phyloP scores from a whole-genome alignment of 1,140 invertebrate species.

The Telenomus remus region DNA sequence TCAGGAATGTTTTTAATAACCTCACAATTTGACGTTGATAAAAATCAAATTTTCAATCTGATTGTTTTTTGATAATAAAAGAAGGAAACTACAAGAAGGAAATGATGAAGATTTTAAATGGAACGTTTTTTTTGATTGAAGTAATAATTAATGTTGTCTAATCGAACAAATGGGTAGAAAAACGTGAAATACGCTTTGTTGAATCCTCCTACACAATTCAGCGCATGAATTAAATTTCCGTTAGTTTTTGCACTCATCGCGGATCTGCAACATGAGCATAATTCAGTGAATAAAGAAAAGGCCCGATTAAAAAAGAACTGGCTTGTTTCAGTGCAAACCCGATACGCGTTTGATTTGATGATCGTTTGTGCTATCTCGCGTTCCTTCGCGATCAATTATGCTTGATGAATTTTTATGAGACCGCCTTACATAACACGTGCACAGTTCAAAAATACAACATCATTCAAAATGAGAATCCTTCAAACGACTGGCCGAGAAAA shows the following conservation, averaged over 20 bases:
- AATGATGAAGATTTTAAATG: too few species aligned
- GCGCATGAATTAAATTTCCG: slow-evolving; percentile 44
- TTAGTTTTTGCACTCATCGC: slow-evolving; percentile 43
- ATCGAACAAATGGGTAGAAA: slow-evolving; percentile 9
- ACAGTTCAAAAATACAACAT: background rate
- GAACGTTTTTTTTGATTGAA: too few species aligned
- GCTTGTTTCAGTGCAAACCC: too few species aligned
- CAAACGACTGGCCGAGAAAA: too few species aligned
- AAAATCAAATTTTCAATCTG: too few species aligned
- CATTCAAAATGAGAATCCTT: background rate
- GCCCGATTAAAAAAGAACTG: slow-evolving; percentile 24
- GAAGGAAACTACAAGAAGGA: too few species aligned
- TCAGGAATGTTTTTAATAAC: background rate
- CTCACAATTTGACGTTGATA: too few species aligned
- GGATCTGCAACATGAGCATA: slow-evolving; percentile 20
- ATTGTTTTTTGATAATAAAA: too few species aligned
- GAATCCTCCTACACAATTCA: slow-evolving; percentile 13
- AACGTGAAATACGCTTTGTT: slow-evolving; percentile 21
- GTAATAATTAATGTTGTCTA: too few species aligned
- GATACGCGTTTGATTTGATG: slow-evolving; percentile 6
- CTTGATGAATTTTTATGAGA: slow-evolving; percentile 11
- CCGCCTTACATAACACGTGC: background rate
- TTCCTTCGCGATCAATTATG: background rate
- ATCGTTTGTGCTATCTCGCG: slow-evolving; percentile 20
- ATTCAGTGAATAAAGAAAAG: slow-evolving; percentile 34